Conservation (phyloP, 2,113 vertebrate genomes). For the Rallus limicola region DNA sequence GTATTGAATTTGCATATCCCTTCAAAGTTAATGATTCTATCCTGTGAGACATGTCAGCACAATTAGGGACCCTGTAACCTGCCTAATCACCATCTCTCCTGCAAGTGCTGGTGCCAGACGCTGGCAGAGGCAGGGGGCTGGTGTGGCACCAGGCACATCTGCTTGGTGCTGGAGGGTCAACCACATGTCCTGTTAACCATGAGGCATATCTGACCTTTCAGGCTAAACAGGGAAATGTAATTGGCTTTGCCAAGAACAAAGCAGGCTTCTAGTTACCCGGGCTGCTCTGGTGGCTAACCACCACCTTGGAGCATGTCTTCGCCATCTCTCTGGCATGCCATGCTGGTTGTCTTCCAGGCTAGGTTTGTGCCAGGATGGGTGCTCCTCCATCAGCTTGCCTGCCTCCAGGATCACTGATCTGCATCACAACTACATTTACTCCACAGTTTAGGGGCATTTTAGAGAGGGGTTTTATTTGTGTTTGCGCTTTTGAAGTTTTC, state of each 20-base stretch:
- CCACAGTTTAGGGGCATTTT: not conserved
- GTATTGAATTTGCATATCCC: not conserved
- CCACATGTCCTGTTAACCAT: rapidly evolving
- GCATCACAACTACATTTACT: not conserved
- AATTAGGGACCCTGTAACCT: not conserved
- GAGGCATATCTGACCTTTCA: not conserved
- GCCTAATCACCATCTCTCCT: not conserved
- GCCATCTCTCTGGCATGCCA: not conserved
- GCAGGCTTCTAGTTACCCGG: not conserved
- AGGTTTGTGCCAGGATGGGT: not conserved
- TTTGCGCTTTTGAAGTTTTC: not conserved
- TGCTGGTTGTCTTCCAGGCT: not conserved
- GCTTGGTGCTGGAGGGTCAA: rapidly evolving
- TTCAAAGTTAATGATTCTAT: not conserved
- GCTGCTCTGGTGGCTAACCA: not conserved
- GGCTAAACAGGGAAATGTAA: not conserved
- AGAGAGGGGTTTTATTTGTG: not conserved
- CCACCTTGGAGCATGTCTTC: rapidly evolving
- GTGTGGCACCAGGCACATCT: not conserved
- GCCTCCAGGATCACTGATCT: not conserved
- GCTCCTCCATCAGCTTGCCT: not conserved
- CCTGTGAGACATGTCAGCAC: not conserved
- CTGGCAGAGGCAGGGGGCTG: rapidly evolving
- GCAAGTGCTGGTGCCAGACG: not conserved
- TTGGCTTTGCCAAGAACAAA: not conserved